Conservation (phyloP, 2,113 vertebrate species). For the Eulemur rufifrons region DNA sequence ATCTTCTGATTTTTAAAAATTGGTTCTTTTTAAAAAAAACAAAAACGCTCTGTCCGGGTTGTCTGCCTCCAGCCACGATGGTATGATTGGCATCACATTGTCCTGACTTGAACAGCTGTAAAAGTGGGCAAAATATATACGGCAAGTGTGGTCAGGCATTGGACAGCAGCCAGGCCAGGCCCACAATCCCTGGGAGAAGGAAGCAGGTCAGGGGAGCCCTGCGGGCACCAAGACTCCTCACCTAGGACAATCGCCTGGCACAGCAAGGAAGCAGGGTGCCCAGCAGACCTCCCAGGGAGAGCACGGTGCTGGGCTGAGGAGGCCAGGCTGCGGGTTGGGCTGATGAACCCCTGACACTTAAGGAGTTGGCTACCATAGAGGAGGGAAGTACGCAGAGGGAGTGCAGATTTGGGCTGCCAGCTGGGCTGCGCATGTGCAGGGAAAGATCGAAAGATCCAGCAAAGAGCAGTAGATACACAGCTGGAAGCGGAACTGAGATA, state of each 20-base stretch:
- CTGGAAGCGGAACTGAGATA: not conserved
- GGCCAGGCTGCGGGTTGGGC: not conserved
- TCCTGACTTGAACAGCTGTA: not conserved
- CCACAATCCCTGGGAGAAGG: not conserved
- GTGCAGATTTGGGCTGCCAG: not conserved
- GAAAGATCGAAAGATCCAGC: not conserved
- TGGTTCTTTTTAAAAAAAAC: not conserved
- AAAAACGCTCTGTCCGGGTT: fast-evolving
- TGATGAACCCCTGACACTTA: not conserved
- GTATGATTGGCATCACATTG: not conserved
- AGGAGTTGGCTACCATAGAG: not conserved
- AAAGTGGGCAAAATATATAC: not conserved
- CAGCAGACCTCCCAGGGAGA: not conserved
- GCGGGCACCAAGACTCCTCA: not conserved
- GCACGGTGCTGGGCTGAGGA: not conserved
- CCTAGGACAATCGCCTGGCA: not conserved
- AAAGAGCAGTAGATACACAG: not conserved
- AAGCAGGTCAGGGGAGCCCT: not conserved
- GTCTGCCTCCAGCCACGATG: not conserved
- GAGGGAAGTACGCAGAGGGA: not conserved
- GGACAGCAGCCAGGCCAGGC: not conserved
- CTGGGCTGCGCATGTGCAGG: not conserved
- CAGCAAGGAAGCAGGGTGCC: not conserved
- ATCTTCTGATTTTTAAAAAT: not conserved
- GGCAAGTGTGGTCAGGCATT: no score